Conservation (phyloP, 2,888 invertebrate species). For the Julus scandinavius region DNA sequence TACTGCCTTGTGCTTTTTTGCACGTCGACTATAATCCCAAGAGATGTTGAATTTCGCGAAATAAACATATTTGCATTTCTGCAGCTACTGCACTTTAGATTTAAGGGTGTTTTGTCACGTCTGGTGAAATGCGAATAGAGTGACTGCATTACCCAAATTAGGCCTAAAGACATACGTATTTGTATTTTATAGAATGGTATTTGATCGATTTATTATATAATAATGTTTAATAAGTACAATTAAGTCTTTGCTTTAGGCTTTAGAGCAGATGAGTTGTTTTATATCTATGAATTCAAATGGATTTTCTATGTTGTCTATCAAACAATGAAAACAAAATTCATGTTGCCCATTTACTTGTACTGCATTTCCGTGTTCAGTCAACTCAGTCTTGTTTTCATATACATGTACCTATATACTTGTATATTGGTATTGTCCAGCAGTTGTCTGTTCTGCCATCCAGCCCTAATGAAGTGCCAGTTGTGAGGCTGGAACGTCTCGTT, state of each 20-base stretch:
- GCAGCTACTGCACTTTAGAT: not conserved
- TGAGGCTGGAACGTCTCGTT: not conserved
- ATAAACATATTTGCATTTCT: conserved; percentile 35
- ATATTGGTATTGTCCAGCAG: too few species aligned
- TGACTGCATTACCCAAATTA: not conserved
- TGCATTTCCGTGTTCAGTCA: too few species aligned
- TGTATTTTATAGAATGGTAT: not conserved
- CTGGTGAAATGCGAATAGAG: not conserved
- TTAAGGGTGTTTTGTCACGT: conserved; percentile 18
- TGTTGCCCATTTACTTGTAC: too few species aligned
- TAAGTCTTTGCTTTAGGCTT: not conserved
- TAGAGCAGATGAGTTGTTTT: too few species aligned
- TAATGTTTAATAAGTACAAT: not conserved
- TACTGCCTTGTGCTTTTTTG: not conserved
- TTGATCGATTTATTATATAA: not conserved
- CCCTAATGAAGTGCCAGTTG: not conserved
- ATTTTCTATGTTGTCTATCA: too few species aligned
- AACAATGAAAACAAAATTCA: too few species aligned
- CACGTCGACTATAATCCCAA: not conserved
- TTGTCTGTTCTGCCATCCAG: not conserved
- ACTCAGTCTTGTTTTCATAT: too few species aligned
- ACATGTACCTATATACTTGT: too few species aligned
- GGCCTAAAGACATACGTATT: not conserved
- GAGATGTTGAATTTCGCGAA: conserved; percentile 17
- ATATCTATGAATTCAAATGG: too few species aligned